Percentiles rank a stretch among this genome's conserved stretches.
Evolutionary conservation across 2,797 vertebrate genomes (phyloP).

Genomic region (Harpagifer antarcticus): DNA sequence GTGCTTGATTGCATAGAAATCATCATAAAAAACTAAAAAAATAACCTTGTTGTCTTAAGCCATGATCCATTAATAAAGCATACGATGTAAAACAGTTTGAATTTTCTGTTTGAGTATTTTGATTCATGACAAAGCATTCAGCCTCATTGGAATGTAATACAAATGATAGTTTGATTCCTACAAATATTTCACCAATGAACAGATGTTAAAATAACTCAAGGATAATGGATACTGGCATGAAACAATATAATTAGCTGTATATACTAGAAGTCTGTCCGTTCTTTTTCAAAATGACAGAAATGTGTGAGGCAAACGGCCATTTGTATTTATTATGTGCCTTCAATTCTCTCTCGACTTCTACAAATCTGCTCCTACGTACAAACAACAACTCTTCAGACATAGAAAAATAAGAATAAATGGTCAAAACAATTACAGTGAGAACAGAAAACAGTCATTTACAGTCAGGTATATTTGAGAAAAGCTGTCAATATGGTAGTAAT

Average conservation of each 20-base stretch:
- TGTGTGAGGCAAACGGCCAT: constrained; percentile 43
- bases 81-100: constrained; percentile 50
- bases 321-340: constrained; percentile 59
- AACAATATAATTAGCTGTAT: constrained; percentile 36
- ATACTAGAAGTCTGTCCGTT: constrained; percentile 59
- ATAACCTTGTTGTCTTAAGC: constrained; percentile 50
- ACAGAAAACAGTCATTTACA: constrained; percentile 76
- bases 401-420: constrained; percentile 64
- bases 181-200: neutral
- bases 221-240: constrained; percentile 40
- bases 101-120: constrained; percentile 44
- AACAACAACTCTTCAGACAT: constrained; percentile 58
- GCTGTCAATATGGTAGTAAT: constrained; percentile 65
- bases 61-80: constrained; percentile 70
- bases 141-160: constrained; percentile 44
- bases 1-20: constrained; percentile 85
- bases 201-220: neutral
- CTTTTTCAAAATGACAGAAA: constrained; percentile 57
- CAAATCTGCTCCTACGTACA: constrained; percentile 65
- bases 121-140: constrained; percentile 50
- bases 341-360: constrained; percentile 50
- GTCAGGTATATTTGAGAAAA: constrained; percentile 74
- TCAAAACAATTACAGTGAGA: constrained; percentile 68
- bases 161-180: constrained; percentile 47
- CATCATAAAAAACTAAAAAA: constrained; percentile 43